Conservation (phyloP, 2,888 invertebrate genomes). For the Heliconius hortense region DNA sequence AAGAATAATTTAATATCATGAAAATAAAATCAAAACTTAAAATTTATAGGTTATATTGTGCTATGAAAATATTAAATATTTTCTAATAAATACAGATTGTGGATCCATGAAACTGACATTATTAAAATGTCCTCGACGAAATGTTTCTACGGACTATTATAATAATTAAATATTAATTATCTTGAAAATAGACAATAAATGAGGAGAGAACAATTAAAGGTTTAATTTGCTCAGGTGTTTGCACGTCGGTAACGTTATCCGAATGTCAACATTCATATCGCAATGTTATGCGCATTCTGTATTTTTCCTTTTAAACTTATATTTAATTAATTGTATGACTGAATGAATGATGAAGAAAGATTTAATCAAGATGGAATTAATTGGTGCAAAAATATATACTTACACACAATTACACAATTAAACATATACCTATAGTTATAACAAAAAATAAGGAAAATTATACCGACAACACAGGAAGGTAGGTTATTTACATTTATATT, state of each 20-base stretch:
- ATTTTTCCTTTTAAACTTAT: neutral
- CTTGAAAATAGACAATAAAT: conserved; percentile 40
- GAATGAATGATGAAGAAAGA: neutral
- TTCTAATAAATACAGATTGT: neutral
- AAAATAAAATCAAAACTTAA: neutral
- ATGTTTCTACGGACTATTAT: neutral
- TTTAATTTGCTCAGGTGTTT: conserved; percentile 42
- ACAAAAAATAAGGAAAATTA: neutral
- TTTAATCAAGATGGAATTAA: neutral
- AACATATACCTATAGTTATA: neutral
- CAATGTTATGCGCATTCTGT: conserved; percentile 3
- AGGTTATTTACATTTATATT: neutral
- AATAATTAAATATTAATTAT: conserved; percentile 35
- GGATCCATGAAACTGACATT: neutral
- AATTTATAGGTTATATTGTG: neutral
- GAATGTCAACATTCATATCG: conserved; percentile 30
- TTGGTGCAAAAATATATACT: neutral
- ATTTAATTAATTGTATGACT: neutral
- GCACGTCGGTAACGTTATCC: conserved; percentile 28
- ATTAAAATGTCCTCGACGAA: neutral
- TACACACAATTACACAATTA: no score
- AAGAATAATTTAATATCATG: neutral
- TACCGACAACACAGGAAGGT: neutral
- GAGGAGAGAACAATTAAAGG: conserved; percentile 41
- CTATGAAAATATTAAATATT: neutral